Conservation (phyloP, 2,888 invertebrate species). For the Boloria euphrosyne region DNA sequence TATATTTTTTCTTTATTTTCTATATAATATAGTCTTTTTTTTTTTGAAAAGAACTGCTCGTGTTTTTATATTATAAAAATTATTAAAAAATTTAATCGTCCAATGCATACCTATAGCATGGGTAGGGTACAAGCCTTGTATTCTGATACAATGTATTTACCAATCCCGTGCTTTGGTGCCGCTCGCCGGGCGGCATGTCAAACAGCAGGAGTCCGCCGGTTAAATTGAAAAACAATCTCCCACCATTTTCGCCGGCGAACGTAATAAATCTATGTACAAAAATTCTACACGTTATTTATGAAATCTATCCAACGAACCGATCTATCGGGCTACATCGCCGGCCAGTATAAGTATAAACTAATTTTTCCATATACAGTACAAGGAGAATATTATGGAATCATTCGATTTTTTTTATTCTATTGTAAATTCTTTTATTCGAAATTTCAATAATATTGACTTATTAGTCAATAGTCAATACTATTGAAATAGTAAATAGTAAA, state of each 20-base stretch:
- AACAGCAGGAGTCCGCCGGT: constrained; percentile 77
- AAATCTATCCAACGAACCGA: constrained; percentile 73
- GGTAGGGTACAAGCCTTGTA: constrained; percentile 30
- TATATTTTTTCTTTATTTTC: too few species aligned
- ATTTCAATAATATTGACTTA: too few species aligned
- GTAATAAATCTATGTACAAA: constrained; percentile 83
- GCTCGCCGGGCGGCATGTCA: constrained; percentile 72
- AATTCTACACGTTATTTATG: constrained; percentile 82
- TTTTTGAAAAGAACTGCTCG: too few species aligned
- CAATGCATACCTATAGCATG: constrained; percentile 19
- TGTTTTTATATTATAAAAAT: too few species aligned
- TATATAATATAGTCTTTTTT: too few species aligned
- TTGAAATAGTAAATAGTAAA: too few species aligned
- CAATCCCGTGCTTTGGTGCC: constrained; percentile 51
- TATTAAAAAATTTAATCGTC: not conserved
- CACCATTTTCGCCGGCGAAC: constrained; percentile 81
- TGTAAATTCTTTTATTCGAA: too few species aligned
- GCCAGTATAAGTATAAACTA: constrained; percentile 44
- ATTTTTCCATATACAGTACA: too few species aligned
- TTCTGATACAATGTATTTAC: constrained; percentile 45
- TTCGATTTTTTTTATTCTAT: too few species aligned
- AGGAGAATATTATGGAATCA: too few species aligned
- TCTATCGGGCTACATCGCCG: constrained; percentile 61
- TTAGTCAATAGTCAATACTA: too few species aligned
- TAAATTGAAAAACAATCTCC: constrained; percentile 84